Base-by-base conservation (phyloP, 2,888 invertebrate species). In the Melanchra persicariae region DNA sequence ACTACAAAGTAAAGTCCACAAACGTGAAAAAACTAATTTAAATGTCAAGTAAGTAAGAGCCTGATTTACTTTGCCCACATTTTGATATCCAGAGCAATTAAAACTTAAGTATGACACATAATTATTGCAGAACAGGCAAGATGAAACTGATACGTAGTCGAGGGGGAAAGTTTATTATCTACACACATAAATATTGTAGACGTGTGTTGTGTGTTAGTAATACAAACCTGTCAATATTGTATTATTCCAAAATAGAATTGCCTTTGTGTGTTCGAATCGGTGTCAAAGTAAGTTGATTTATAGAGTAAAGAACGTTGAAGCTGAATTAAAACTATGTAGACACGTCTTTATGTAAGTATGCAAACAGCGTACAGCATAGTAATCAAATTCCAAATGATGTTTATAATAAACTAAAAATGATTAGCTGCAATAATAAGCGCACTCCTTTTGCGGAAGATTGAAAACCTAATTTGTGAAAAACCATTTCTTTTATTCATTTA, bases 1-100 rank as follows among this genome's bases (percentile, higher is more conserved):
- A 49, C 43, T 51, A 73, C 12, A 49, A 12, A 52, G 47, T 55
- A 63, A 51, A 66, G n/a, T 66, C 45, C 22, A 51, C 15, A 30
- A 66, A 65, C 54, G 43, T 60, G n/a, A 55, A 9, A 30, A 40
- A 45, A 62, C 70, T 66, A 30, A 78, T 59, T 68, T 74, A 70
- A 65, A 74, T 72, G 65, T 62, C 67, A 78, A 74, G 64, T 71
- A 51, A 26, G 34, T 8, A 8, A 9, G 8, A 34, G 40, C 1
- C 40, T 15, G 2, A 7, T 79, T 76, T 54, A 68, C 62, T 54
- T 60, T 26, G 17, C 59, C 26, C 43, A 45, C 77, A 52, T 34
- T 80, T 65, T 62, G 17, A 40, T 52, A 34, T 75, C 70, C 47
- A 40, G 78, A 76, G n/a, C 47, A n/a, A n/a, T 47, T 47, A n/a